Conservation (phyloP, 2,113 vertebrate genomes). For the Anhinga anhinga region DNA sequence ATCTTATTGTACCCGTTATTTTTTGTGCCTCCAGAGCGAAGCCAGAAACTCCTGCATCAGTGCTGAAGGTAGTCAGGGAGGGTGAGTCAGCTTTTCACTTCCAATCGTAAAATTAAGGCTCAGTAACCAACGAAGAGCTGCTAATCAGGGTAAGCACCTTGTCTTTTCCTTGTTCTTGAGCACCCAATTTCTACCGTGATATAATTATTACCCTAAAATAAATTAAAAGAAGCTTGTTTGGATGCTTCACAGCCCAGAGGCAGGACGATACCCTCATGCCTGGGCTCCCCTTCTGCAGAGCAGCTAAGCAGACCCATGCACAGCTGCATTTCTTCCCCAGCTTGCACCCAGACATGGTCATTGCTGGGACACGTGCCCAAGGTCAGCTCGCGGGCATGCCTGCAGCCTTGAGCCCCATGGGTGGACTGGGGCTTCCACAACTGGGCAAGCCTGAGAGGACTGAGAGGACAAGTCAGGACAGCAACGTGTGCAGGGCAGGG, state of each 20-base stretch:
- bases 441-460: background rate
- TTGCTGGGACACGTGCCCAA: background rate
- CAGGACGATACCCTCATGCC: background rate
- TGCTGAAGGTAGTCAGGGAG: background rate
- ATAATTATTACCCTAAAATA: background rate
- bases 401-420: background rate
- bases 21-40: background rate
- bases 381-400: background rate
- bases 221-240: background rate
- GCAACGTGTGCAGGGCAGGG: background rate
- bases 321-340: background rate
- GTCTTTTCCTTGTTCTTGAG: background rate
- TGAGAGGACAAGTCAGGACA: accelerated
- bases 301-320: background rate
- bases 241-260: background rate
- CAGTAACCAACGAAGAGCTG: background rate
- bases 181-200: background rate
- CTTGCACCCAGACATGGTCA: background rate
- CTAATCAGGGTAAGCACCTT: background rate
- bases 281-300: background rate
- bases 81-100: constrained; percentile 3
- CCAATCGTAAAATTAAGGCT: background rate
- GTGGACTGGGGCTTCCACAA: background rate
- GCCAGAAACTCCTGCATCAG: background rate
- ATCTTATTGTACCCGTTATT: background rate